Base-by-base conservation (phyloP, 2,888 invertebrate species). In the Latheticus oryzae region DNA sequence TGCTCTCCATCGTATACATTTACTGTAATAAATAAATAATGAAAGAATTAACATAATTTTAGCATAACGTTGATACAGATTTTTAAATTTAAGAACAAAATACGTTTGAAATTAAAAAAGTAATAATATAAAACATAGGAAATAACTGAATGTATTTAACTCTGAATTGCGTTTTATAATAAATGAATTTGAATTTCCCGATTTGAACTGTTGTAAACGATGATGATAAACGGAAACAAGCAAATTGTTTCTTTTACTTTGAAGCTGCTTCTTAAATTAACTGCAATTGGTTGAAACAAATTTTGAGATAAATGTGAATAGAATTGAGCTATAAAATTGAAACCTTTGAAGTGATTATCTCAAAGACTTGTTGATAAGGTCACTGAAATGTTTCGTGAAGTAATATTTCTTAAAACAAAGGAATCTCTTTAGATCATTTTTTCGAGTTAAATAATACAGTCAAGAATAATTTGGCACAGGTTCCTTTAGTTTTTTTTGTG, bases 1-100 rank as follows among this genome's bases (percentile, higher is more conserved):
- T 90, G 87, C 75, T 93, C 92, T 11, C 93, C 94, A 70, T 93
- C 91, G 79, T 90, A 90, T 65, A 89, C 88, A 61, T 86, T 85
- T 71, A 92, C 93, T 93, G 85, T 17, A 84, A 85, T 59, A 70
- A 67, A 56, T 42, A 50, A 56, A 50, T 33, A 50, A 23, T 30
- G 23, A 19, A 37, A 52, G 30, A 52, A 45, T 45, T 28, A 43
- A 28, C 5, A 16, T 28, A 28, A 28, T 43, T 43, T 37, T 43
- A 26, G 24, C 40, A 40, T 15, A n/a, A 26, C 13, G 26, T 26
- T 26, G 28, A 43, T 43, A 43, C 28, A 43, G 30, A 43, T 17
- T 28, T 40, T 16, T 2, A 40, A 40, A 40, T 40, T 40, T 24
- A 13, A 13, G 5, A 24, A 40, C 24, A 19, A 26, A 12, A 24